phyloP scores from a whole-genome alignment of 2,797 vertebrate genomes.

The Champsocephalus gunnari region DNA sequence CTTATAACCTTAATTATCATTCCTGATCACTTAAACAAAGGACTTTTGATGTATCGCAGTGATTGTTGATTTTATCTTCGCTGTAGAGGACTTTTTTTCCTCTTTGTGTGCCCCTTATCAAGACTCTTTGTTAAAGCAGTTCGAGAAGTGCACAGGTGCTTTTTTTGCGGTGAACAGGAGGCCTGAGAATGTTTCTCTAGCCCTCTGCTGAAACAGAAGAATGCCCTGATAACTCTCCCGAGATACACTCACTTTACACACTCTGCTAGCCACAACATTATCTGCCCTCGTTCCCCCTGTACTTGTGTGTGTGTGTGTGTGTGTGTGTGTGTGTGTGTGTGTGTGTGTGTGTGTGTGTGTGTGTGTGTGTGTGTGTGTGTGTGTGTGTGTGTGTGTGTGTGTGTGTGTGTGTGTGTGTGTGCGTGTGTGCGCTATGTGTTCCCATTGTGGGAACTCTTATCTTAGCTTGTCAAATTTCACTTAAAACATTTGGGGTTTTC shows the following conservation, averaged over 20 bases:
- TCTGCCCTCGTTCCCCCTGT: constrained; percentile 46
- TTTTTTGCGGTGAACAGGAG: constrained; percentile 36
- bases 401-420: constrained; percentile 24
- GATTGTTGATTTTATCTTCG: constrained; percentile 14
- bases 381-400: constrained; percentile 24
- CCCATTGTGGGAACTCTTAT: too few species aligned
- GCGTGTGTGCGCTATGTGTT: too few species aligned
- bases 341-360: constrained; percentile 21
- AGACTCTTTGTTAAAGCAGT: neutral
- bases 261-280: constrained; percentile 79
- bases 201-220: constrained; percentile 61
- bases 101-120: neutral
- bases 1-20: neutral
- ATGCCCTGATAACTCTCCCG: constrained; percentile 65
- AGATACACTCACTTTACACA: constrained; percentile 73
- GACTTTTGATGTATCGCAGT: constrained; percentile 3
- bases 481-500: constrained; percentile 50
- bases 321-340: constrained; percentile 25
- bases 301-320: constrained; percentile 24
- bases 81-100: neutral
- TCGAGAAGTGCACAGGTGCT: constrained; percentile 37
- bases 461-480: constrained; percentile 66
- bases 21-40: neutral
- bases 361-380: constrained; percentile 24
- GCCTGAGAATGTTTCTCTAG: constrained; percentile 61